phyloP scores from a whole-genome alignment of 2,888 invertebrate species.

The Melieria picta region DNA sequence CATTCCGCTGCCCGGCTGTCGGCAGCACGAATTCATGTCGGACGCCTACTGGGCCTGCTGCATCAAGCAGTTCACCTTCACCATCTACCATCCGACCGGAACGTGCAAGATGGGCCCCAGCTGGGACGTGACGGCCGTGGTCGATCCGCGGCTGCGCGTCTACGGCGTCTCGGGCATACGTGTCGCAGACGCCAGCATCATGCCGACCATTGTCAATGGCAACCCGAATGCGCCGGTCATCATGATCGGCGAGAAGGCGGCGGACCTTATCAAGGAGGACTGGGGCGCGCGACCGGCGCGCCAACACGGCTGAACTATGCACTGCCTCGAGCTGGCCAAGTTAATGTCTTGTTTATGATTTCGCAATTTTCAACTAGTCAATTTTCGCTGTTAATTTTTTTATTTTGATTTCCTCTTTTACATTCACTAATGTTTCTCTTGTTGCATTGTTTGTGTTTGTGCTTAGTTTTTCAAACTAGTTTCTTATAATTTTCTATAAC shows the following conservation, averaged over 20 bases:
- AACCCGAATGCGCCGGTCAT: slow-evolving; percentile 91
- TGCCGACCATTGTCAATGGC: slow-evolving; percentile 89
- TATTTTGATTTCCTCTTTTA: slow-evolving; percentile 34
- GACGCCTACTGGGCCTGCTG: slow-evolving; percentile 91
- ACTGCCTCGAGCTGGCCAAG: not conserved
- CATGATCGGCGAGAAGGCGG: slow-evolving; percentile 91
- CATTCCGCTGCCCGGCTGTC: slow-evolving; percentile 85
- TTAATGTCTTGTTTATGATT: slow-evolving; percentile 11
- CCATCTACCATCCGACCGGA: slow-evolving; percentile 86
- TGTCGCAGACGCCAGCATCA: slow-evolving; percentile 86
- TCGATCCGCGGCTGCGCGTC: slow-evolving; percentile 80
- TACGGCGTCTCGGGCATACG: slow-evolving; percentile 81
- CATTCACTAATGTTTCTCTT: slow-evolving; percentile 26
- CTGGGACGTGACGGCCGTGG: slow-evolving; percentile 80
- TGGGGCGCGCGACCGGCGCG: slow-evolving; percentile 69
- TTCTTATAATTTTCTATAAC: not conserved
- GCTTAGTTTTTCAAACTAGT: slow-evolving; percentile 2
- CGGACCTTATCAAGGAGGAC: slow-evolving; percentile 89
- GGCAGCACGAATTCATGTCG: slow-evolving; percentile 75
- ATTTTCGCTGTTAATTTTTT: slow-evolving; percentile 16
- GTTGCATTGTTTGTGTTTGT: slow-evolving; percentile 16
- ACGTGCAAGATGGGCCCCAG: slow-evolving; percentile 89
- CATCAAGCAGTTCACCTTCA: slow-evolving; percentile 81
- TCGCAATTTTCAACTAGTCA: slow-evolving; percentile 30
- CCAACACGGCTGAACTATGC: slow-evolving; percentile 20